Percentiles rank a stretch among this genome's conserved stretches.
phyloP scores from a whole-genome alignment of 92 coral and sea anemone genomes.

The Umimayanthus kanabou region DNA sequence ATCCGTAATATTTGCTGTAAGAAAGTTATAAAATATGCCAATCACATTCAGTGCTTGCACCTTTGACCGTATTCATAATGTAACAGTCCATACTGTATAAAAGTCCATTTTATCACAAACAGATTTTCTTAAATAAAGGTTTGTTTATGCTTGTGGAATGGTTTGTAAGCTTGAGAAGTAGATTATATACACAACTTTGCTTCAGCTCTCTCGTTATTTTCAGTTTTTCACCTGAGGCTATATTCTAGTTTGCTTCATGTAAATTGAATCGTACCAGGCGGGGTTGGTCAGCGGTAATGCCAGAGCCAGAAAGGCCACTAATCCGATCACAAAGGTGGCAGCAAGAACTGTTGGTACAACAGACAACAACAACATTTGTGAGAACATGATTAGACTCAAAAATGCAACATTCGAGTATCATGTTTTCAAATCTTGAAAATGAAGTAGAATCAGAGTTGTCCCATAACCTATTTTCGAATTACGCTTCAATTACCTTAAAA shows the following conservation, averaged over 20 bases:
- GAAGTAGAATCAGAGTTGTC: no score
- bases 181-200: neutral
- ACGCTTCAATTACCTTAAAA: no score
- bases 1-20: neutral
- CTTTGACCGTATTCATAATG: neutral
- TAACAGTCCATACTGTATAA: no score
- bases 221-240: neutral
- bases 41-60: no score
- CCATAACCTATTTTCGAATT: no score
- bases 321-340: conserved; percentile 76
- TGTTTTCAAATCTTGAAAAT: no score
- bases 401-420: no score
- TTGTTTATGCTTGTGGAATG: neutral
- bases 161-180: neutral
- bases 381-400: no score
- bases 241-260: conserved; percentile 13
- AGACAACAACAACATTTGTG: neutral
- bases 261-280: conserved; percentile 74
- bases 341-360: conserved; percentile 68
- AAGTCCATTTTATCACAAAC: neutral
- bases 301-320: conserved; percentile 69
- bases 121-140: no score
- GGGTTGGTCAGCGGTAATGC: conserved; percentile 88
- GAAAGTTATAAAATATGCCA: no score
- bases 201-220: neutral